These are phyloP conservation scores for Sapajus apella DNA, from an alignment of 2,113 vertebrate genomes.

Conservation along the genomic window DNA sequence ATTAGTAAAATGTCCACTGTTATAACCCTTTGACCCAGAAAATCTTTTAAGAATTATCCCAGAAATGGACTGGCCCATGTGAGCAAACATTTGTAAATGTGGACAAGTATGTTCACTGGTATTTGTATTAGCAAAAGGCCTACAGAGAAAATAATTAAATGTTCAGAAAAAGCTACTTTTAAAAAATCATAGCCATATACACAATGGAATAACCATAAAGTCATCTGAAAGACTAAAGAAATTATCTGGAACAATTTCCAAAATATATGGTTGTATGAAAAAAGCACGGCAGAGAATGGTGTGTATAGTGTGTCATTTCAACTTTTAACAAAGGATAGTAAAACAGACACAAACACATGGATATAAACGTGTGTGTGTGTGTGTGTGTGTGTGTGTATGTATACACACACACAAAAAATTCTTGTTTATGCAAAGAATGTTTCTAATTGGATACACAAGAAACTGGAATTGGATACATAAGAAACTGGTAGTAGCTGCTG, in stretches of 20 bases:
- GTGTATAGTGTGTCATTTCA: neutral
- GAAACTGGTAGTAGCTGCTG: neutral
- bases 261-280: neutral
- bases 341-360: neutral
- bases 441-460: neutral
- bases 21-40: neutral
- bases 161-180: neutral
- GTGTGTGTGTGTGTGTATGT: no score
- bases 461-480: neutral
- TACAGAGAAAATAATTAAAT: neutral
- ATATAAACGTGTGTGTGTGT: neutral
- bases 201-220: neutral
- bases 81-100: neutral
- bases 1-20: neutral
- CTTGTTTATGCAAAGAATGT: neutral
- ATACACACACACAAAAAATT: neutral
- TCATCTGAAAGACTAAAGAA: neutral
- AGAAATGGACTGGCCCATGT: neutral
- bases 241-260: neutral
- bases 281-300: neutral
- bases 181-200: neutral
- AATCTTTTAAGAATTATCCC: neutral
- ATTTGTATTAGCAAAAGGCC: neutral
- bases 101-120: neutral
- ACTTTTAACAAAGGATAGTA: neutral